Evolutionary conservation across 2,888 invertebrate genomes (phyloP).

Genomic region (Apamea crenata): DNA sequence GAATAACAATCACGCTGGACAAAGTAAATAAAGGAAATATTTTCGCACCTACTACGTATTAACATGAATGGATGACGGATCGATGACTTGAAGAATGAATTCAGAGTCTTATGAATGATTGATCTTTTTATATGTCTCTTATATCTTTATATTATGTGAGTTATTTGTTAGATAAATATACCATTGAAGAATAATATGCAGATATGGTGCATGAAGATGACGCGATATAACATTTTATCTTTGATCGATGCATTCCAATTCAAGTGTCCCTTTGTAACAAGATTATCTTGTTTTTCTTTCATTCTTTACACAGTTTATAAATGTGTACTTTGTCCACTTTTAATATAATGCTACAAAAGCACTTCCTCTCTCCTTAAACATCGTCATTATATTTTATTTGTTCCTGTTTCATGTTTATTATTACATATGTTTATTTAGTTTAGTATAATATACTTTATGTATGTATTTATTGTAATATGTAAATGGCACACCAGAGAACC

Average conservation of each 20-base stretch:
- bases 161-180: conserved; percentile 10
- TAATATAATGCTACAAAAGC: too few species aligned
- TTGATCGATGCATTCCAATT: conserved; percentile 36
- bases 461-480: too few species aligned
- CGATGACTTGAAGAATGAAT: conserved; percentile 4
- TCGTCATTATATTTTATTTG: too few species aligned
- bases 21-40: conserved; percentile 44
- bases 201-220: conserved; percentile 11
- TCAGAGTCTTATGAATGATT: conserved; percentile 2
- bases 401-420: too few species aligned
- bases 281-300: background rate
- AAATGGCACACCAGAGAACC: too few species aligned
- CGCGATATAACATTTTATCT: conserved; percentile 33
- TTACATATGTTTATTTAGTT: too few species aligned
- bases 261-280: background rate
- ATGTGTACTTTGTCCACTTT: too few species aligned
- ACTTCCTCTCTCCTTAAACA: too few species aligned
- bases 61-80: conserved; percentile 15
- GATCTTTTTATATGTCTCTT: conserved; percentile 12
- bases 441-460: too few species aligned
- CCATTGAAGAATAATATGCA: conserved; percentile 14
- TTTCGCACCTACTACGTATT: background rate
- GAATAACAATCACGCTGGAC: conserved; percentile 63
- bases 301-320: background rate
- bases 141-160: too few species aligned